Base-by-base conservation (phyloP, 2,888 invertebrate species). In the Adela reaumurella region DNA sequence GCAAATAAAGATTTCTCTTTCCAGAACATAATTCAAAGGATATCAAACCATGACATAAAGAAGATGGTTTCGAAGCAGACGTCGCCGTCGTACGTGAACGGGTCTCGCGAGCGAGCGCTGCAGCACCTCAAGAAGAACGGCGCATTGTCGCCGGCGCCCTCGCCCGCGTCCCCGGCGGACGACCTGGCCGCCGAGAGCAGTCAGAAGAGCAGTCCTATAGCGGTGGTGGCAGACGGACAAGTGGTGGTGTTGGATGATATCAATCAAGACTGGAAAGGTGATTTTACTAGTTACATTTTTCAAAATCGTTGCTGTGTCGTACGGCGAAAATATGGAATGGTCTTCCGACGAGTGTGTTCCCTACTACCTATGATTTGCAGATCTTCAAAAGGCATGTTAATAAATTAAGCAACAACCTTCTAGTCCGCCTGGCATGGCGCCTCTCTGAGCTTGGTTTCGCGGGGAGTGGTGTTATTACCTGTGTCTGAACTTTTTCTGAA, bases 201-300 rank as follows among this genome's bases (percentile, higher is more conserved):
- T 61, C 60, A 74, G 45, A 76, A 78, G 53, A 70, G 79, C 56
- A 83, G 81, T 59, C 81, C 83, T 45, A 81, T 83, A 60, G 81
- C 83, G 2, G 82, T 83, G 46, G 86, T 89, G 53, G 85, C 86
- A 47, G 88, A 88, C 52, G 89, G 87, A 17, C 92, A 89, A 65
- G 89, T 91, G 46, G 90, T 92, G 57, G 92, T 90, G 47, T 92
- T 94, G 61, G 92, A 94, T 64, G 92, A 93, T 66, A 88, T 89
- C 53, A 89, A 87, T 55, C 93, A 93, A 59, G 88, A 86, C 61
- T 90, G 90, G 90, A 87, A 88, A 73, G 85, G 85, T 78, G 24
- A n/a, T n/a, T n/a, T n/a, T n/a, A n/a, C n/a, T n/a, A n/a, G n/a
- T n/a, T n/a, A n/a, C n/a, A n/a, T n/a, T n/a, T n/a, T n/a, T n/a